phyloP scores from a whole-genome alignment of 2,113 vertebrate genomes.

The Nothocercus nigrocapillus region DNA sequence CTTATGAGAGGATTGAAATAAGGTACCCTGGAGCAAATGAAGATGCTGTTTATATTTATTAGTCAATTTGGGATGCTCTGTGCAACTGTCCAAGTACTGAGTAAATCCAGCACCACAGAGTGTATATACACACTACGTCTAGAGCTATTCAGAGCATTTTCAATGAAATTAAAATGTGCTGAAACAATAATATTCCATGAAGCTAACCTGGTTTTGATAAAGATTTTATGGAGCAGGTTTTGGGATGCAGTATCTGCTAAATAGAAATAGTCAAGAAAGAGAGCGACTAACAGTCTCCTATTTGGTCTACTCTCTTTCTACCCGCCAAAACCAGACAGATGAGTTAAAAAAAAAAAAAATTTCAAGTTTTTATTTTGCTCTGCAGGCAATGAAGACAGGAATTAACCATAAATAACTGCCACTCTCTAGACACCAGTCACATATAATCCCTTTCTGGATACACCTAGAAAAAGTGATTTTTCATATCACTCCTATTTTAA shows the following conservation, averaged over 20 bases:
- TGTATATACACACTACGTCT: neutral
- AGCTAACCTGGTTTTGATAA: neutral
- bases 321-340: neutral
- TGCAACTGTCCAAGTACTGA: neutral
- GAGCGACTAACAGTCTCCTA: neutral
- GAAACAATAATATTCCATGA: neutral
- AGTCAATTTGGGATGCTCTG: neutral
- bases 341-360: neutral
- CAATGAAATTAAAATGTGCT: neutral
- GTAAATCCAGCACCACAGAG: conserved; percentile 17
- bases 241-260: neutral
- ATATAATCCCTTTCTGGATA: neutral
- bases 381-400: neutral
- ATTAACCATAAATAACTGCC: neutral
- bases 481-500: neutral
- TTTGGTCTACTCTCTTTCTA: neutral
- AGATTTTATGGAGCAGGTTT: neutral
- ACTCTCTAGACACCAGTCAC: neutral
- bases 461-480: neutral
- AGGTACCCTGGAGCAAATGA: conserved; percentile 21
- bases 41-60: neutral
- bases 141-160: neutral
- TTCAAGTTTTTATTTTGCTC: neutral
- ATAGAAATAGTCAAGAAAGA: neutral
- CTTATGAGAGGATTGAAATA: conserved; percentile 36